Conservation (phyloP, 2,888 invertebrate genomes). For the Idaea straminata region DNA sequence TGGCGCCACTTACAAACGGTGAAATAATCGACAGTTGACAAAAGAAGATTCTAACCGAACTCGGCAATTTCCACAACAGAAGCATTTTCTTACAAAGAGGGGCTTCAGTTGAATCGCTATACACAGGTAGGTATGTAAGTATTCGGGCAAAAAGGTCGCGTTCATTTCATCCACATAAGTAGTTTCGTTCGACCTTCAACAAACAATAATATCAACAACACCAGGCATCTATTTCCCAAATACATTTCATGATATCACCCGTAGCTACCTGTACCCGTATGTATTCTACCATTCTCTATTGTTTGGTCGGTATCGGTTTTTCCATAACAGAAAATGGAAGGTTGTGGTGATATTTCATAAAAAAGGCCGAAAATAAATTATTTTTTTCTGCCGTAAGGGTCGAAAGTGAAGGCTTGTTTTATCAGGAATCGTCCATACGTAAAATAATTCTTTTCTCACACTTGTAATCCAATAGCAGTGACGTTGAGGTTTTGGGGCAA, state of each 20-base stretch:
- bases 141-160: neutral
- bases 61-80: neutral
- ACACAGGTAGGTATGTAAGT: neutral
- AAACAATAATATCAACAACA: constrained; percentile 1
- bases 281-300: constrained; percentile 15
- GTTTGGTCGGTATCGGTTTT: constrained; percentile 31
- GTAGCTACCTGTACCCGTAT: neutral
- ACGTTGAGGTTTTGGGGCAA: neutral
- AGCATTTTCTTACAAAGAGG: neutral
- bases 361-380: constrained; percentile 23
- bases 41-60: neutral
- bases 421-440: neutral
- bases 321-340: constrained; percentile 31
- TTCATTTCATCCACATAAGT: neutral
- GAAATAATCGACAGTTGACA: neutral
- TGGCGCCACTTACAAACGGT: too few species aligned
- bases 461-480: neutral
- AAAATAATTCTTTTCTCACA: neutral
- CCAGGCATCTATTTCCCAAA: constrained; percentile 1
- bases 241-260: constrained; percentile 1
- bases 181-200: neutral
- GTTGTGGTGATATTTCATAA: constrained; percentile 27
- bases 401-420: constrained; percentile 14
- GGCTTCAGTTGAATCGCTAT: neutral
- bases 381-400: constrained; percentile 17